These are phyloP conservation scores for Pandemis heparana DNA, from an alignment of 2,888 invertebrate species.

Conservation along the genomic window DNA sequence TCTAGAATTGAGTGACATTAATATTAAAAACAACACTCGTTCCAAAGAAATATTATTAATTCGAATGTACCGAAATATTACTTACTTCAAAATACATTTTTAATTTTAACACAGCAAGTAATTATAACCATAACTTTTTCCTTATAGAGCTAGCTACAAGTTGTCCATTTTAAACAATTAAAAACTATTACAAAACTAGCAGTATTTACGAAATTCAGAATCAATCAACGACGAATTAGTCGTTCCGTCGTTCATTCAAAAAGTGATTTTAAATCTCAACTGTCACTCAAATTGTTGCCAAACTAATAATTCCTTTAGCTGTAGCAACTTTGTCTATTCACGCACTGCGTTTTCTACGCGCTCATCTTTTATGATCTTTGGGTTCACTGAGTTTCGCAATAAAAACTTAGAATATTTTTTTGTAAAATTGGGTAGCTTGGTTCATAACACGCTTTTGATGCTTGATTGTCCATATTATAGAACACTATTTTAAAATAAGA, in stretches of 20 bases:
- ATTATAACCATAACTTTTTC: conserved; percentile 17
- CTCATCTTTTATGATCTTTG: not conserved
- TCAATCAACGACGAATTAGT: conserved; percentile 16
- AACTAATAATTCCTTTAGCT: not conserved
- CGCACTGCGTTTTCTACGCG: not conserved
- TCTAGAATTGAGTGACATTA: conserved; percentile 56
- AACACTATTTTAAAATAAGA: too few species aligned
- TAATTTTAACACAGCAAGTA: conserved; percentile 19
- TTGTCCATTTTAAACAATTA: conserved; percentile 2
- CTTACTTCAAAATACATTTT: conserved; percentile 72
- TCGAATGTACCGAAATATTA: conserved; percentile 4
- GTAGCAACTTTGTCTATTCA: not conserved
- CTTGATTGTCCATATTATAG: too few species aligned
- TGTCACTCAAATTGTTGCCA: conserved; percentile 15
- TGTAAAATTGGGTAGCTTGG: too few species aligned
- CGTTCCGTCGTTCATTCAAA: conserved; percentile 26
- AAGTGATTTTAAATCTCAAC: conserved; percentile 33
- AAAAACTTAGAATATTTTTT: too few species aligned
- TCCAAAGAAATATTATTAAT: not conserved
- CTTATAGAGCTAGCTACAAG: conserved; percentile 3
- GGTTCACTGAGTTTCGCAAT: too few species aligned
- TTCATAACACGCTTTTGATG: too few species aligned
- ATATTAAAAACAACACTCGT: not conserved
- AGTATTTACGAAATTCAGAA: conserved; percentile 11
- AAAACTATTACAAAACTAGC: not conserved